Conservation (phyloP, 2,797 vertebrate genomes). For the Enteromius paludinosus region DNA sequence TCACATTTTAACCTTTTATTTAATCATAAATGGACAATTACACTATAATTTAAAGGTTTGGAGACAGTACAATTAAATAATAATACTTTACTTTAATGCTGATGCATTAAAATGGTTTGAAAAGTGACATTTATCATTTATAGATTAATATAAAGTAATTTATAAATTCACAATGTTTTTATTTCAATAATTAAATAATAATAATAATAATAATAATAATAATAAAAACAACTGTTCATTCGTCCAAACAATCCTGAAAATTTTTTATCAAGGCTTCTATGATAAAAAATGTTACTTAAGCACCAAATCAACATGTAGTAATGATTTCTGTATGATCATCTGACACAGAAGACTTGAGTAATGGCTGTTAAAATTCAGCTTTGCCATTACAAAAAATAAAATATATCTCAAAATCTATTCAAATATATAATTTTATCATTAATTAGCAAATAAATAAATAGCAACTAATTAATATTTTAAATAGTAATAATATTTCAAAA, state of each 20-base stretch:
- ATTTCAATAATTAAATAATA: too few relatives aligned
- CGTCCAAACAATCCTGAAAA: background rate
- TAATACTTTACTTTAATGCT: background rate
- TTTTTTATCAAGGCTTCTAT: background rate
- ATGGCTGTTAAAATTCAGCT: background rate
- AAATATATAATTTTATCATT: too few relatives aligned
- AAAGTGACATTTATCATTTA: background rate
- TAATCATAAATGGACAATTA: background rate
- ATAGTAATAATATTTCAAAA: background rate
- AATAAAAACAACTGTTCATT: too few relatives aligned
- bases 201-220: too few relatives aligned
- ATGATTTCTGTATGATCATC: background rate
- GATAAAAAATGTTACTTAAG: background rate
- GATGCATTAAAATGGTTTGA: background rate
- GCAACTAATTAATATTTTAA: too few relatives aligned
- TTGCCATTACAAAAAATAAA: background rate
- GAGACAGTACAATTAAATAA: background rate
- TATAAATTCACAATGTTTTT: background rate
- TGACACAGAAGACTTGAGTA: background rate
- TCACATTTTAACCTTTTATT: background rate
- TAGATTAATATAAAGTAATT: background rate
- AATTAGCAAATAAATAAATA: too few relatives aligned
- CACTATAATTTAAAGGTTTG: background rate
- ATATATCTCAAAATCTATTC: background rate
- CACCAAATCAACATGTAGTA: background rate